phyloP scores from a whole-genome alignment of 2,797 vertebrate species.

The Poecilia picta region DNA sequence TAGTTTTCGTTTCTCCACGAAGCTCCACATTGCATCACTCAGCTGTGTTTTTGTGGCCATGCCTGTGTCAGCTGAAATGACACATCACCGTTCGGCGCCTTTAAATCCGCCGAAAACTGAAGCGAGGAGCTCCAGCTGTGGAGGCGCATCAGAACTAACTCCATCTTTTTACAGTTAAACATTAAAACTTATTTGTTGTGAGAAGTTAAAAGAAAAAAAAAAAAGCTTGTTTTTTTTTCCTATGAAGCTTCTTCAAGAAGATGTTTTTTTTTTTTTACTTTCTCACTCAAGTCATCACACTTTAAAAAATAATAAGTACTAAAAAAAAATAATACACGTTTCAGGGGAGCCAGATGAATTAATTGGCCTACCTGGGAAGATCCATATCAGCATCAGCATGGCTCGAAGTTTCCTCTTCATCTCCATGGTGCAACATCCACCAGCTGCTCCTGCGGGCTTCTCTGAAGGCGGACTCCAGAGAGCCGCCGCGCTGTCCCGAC shows the following conservation, averaged over 20 bases:
- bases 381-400: slow-evolving; percentile 72
- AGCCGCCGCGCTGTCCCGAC: slow-evolving; percentile 4
- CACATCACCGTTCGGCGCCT: too few relatives aligned
- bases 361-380: slow-evolving; percentile 76
- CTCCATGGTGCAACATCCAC: slow-evolving; percentile 80
- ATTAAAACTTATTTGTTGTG: background rate
- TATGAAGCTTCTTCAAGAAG: background rate
- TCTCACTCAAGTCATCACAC: background rate
- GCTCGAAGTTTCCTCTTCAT: slow-evolving; percentile 64
- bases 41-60: background rate
- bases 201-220: too few relatives aligned
- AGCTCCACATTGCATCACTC: background rate
- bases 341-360: slow-evolving; percentile 20
- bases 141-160: background rate
- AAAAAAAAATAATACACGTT: background rate
- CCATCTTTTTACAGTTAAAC: background rate
- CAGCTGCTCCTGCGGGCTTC: slow-evolving; percentile 45
- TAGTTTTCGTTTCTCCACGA: background rate
- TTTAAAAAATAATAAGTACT: background rate
- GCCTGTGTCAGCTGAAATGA: background rate
- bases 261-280: background rate
- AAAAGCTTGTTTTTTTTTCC: too few relatives aligned
- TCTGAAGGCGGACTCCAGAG: slow-evolving; percentile 42
- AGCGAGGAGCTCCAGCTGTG: background rate
- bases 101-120: slow-evolving; percentile 1